Evolutionary conservation across 2,113 vertebrate species (phyloP), one percentile per base, ranked within the genome.

Genomic region (Tachuris rubrigastra): DNA sequence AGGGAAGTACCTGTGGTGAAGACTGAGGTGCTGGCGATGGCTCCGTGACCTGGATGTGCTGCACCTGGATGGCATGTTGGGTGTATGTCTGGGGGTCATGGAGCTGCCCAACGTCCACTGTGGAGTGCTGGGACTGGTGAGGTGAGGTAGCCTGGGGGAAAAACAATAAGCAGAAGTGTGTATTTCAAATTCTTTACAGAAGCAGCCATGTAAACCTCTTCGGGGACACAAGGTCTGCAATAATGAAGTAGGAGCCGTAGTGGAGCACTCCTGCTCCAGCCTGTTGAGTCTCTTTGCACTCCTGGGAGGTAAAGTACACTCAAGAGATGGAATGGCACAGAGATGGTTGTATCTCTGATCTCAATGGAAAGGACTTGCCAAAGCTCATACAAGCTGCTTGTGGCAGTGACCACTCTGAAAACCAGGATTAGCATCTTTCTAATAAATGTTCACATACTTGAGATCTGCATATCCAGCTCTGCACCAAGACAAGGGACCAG

Each of bases 51-150:
- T 99, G 99, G 97, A 99, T 99, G 95, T 99, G 99, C 95, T 99
- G 99, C 66, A 99, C 99, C 97, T 99, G 99, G 97, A 99, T 99
- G 80, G 99, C 98, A 25, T 99, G 99, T 95, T 99, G 99, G 30
- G 98, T 98, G 94, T 99, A 99, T 12, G 98, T 98, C 74, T 99
- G 99, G 46, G 99, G 98, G 71, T 99, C 99, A 0, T 99, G 99
- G 42, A 99, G 98, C 97, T 99, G 99, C 75, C 98, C 99, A 65
- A 99, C 99, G 2, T 99, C 99, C 82, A 99, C 99, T 1, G 99
- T 99, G 55, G 98, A 99, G 93, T 99, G 99, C 97, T 99, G 99
- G 66, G 99, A 98, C 89, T 98, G 98, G 79, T 99, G 99, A 55
- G 99, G 99, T 52, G 99, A 99, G 44, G 99, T 98, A 69, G 99